A percentile compares a stretch with the other conserved stretches of the same genome.
Conservation (phyloP, 2,888 invertebrate species). For the Beris chalybata region DNA sequence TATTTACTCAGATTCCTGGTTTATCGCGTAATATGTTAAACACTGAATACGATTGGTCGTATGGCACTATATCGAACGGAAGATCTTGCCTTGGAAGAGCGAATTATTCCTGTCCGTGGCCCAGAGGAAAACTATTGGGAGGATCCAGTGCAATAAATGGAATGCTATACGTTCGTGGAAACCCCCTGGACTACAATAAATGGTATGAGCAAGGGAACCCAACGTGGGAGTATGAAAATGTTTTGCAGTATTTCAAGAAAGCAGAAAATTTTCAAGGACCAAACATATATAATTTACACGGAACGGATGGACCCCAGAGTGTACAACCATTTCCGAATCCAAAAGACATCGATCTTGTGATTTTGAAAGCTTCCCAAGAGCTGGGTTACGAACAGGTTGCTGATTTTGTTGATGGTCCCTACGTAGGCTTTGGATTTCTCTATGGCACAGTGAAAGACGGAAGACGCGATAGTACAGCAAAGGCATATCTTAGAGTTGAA, state of each 20-base stretch:
- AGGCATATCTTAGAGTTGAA: conserved; percentile 64
- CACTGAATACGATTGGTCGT: conserved; percentile 46
- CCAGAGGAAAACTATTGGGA: conserved; percentile 72
- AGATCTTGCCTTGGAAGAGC: conserved; percentile 45
- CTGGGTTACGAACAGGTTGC: conserved; percentile 61
- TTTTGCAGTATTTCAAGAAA: conserved; percentile 77
- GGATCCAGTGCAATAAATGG: conserved; percentile 80
- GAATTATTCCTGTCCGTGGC: conserved; percentile 64
- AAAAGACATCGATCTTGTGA: conserved; percentile 67
- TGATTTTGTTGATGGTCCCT: conserved; percentile 66
- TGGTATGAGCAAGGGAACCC: conserved; percentile 70
- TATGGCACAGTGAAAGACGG: conserved; percentile 74
- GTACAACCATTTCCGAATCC: conserved; percentile 69
- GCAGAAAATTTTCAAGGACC: conserved; percentile 74
- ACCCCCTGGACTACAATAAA: conserved; percentile 73
- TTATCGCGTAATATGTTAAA: conserved; percentile 44
- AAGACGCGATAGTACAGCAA: conserved; percentile 74
- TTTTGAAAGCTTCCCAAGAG: conserved; percentile 67
- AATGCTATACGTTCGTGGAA: conserved; percentile 81
- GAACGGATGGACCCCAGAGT: conserved; percentile 66
- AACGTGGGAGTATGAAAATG: conserved; percentile 73
- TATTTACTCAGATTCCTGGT: conserved; percentile 44
- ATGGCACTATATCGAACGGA: conserved; percentile 46
- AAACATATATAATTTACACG: conserved; percentile 60
- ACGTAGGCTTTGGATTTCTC: conserved; percentile 72